Evolutionary conservation across 2,797 vertebrate genomes (phyloP).

Genomic region (Pteronotus mesoamericanus): DNA sequence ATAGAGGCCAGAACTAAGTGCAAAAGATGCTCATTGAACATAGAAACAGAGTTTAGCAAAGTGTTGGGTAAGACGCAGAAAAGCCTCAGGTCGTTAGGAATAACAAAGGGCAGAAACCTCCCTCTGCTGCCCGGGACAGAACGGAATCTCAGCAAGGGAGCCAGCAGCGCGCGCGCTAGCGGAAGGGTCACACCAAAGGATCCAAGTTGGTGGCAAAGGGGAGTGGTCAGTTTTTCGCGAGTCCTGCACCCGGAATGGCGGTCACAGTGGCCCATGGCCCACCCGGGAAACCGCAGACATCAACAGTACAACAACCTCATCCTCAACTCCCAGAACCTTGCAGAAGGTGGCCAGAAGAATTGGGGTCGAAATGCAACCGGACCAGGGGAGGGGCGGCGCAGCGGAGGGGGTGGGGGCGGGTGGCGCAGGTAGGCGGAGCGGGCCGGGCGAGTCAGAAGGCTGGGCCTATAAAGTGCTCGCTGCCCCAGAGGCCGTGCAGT

Average conservation of each 20-base stretch:
- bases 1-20: background rate
- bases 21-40: background rate
- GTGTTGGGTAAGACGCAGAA: background rate
- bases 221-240: background rate
- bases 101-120: background rate
- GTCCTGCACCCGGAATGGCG: background rate
- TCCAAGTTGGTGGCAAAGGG: background rate
- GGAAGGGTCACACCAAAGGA: background rate
- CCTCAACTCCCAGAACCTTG: background rate
- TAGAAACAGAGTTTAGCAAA: background rate
- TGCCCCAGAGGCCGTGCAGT: background rate
- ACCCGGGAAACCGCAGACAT: background rate
- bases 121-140: background rate
- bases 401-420: conserved; percentile 4
- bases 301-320: background rate
- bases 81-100: background rate
- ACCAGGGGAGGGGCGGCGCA: background rate
- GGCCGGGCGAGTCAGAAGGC: background rate
- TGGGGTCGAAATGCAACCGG: background rate
- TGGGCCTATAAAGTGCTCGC: conserved; percentile 31
- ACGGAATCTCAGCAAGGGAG: too few species aligned
- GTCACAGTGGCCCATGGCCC: background rate
- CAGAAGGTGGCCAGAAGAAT: rapidly evolving
- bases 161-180: background rate
- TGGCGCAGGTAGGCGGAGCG: conserved; percentile 37